Percentiles rank a stretch among this genome's conserved stretches.
These are phyloP conservation scores for Machimus rusticus DNA, from an alignment of 2,888 invertebrate genomes.

Conservation along the genomic window DNA sequence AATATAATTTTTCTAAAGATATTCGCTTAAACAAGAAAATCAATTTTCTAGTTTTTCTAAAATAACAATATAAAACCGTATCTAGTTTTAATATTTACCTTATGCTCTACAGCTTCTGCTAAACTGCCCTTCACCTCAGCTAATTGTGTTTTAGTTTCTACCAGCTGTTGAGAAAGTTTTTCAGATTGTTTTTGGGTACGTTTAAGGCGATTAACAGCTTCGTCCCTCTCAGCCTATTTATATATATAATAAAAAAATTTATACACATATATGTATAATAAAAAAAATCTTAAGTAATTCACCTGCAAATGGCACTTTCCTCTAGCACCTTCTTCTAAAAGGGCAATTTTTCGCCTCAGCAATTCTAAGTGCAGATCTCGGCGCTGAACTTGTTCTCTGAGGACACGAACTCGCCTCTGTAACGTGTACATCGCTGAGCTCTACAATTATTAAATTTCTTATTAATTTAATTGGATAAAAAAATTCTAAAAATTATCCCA, in stretches of 20 bases:
- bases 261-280: too few relatives aligned
- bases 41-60: too few relatives aligned
- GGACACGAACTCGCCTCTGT: constrained; percentile 82
- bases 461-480: constrained; percentile 7
- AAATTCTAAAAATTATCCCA: constrained; percentile 57
- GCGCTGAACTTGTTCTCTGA: constrained; percentile 89
- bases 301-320: constrained; percentile 68
- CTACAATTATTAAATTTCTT: constrained; percentile 62
- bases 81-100: not conserved
- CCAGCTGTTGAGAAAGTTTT: constrained; percentile 78
- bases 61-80: not conserved
- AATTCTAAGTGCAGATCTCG: constrained; percentile 92
- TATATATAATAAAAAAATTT: too few relatives aligned
- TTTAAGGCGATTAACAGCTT: constrained; percentile 73
- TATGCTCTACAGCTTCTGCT: constrained; percentile 78
- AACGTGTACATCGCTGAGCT: constrained; percentile 88
- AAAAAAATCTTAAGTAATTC: not conserved
- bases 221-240: constrained; percentile 72
- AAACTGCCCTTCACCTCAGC: constrained; percentile 86
- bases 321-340: constrained; percentile 79
- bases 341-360: constrained; percentile 82
- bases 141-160: constrained; percentile 81
- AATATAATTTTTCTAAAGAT: too few relatives aligned
- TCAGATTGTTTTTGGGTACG: constrained; percentile 86
- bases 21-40: too few relatives aligned